Evolutionary conservation across 2,113 vertebrate genomes (phyloP), one percentile per base, ranked within the genome.

Genomic region (Pica pica): DNA sequence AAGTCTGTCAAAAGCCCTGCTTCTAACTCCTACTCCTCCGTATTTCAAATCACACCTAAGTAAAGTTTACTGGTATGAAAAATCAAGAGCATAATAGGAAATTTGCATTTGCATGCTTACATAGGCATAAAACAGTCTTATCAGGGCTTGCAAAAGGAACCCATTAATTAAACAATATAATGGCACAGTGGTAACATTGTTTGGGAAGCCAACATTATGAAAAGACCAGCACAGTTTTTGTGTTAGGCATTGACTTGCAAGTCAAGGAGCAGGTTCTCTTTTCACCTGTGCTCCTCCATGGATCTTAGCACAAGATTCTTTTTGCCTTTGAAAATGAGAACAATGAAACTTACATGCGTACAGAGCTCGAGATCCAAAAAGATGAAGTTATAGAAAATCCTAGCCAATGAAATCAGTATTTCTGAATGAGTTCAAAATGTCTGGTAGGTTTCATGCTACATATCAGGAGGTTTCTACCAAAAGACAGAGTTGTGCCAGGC

Each of bases 271-370:
- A 83, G 68, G 30, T 73, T 80, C 46, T 44, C 30, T 39, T 57
- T 60, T 60, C 14, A 80, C 11, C 13, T 77, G 41, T 0, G 0
- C 1, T 4, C 11, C 37, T 64, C 27, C 1, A 1, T 80, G 37
- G 49, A n/a, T 80, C 49, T 21, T 42, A 31, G n/a, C 68, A 68
- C 8, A 56, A 56, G 31, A 44, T 56, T 73, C 56, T 76, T 85
- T 52, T 52, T 83, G 8, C 21, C n/a, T 84, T 91, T 91, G 64
- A 87, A 89, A 87, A 87, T 26, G 7, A 56, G 31, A 80, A 60
- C 24, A 73, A 55, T 50, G 69, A 73, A 83, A 81, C n/a, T 75
- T 31, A 17, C 0, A 6, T 11, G 15, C 0, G 7, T 41, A 47
- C 13, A 37, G 28, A 77, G 37, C 37, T 64, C 0, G 0, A 90